A percentile compares a stretch with the other conserved stretches of the same genome.
Conservation (phyloP, 1,140 invertebrate genomes). For the Ganaspis sp. region DNA sequence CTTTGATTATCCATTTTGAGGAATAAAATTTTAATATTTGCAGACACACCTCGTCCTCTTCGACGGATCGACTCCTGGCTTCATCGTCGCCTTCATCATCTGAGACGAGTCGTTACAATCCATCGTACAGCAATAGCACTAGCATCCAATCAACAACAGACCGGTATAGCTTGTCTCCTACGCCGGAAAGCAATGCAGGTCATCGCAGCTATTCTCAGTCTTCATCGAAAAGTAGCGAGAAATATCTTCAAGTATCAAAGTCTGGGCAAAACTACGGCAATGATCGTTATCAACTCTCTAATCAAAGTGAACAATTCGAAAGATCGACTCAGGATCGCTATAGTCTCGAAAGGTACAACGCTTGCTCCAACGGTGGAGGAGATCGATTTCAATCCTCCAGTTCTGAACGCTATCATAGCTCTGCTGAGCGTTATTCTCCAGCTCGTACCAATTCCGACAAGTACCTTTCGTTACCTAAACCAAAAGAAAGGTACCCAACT, state of each 20-base stretch:
- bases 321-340: conserved; percentile 62
- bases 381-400: conserved; percentile 61
- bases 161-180: conserved; percentile 60
- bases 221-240: conserved; percentile 54
- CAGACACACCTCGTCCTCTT: conserved; percentile 62
- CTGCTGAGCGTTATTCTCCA: conserved; percentile 67
- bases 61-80: conserved; percentile 68
- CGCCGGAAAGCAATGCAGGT: conserved; percentile 47
- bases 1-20: too few relatives aligned
- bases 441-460: conserved; percentile 65
- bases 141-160: conserved; percentile 53
- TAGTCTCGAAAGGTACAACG: conserved; percentile 51
- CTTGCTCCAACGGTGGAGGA: conserved; percentile 1
- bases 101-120: conserved; percentile 66
- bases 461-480: conserved; percentile 75
- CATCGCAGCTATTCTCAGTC: conserved; percentile 51
- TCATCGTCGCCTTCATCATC: conserved; percentile 76
- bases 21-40: conserved; percentile 7
- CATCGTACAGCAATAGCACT: conserved; percentile 44
- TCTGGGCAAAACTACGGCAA: conserved; percentile 56
- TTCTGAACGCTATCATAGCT: conserved; percentile 64
- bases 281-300: conserved; percentile 58
- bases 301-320: conserved; percentile 51
- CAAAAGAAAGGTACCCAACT: conserved; percentile 68
- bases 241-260: conserved; percentile 62